A percentile compares a stretch with the other conserved stretches of the same genome.
phyloP scores from a whole-genome alignment of 92 coral and sea anemone species.

The Nematostella vectensis region DNA sequence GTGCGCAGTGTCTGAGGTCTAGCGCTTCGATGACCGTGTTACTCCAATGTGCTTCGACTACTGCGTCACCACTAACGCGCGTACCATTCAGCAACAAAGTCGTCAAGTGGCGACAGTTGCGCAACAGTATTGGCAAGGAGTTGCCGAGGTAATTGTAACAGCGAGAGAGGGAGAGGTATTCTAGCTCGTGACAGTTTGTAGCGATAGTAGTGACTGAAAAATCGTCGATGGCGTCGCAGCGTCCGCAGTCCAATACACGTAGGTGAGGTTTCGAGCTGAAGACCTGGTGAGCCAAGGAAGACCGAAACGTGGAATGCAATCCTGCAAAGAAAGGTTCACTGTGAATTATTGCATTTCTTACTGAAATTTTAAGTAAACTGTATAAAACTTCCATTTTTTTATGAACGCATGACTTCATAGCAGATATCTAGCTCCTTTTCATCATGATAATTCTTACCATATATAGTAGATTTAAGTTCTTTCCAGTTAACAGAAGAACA shows the following conservation, averaged over 20 bases:
- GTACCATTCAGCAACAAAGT: slow-evolving; percentile 60
- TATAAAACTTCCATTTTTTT: too few relatives aligned
- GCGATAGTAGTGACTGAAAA: slow-evolving; percentile 36
- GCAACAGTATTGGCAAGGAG: slow-evolving; percentile 29
- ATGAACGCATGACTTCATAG: too few relatives aligned
- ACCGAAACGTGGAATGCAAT: slow-evolving; percentile 32
- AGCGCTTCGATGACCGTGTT: slow-evolving; percentile 30
- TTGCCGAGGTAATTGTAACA: slow-evolving; percentile 58
- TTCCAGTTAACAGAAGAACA: too few relatives aligned
- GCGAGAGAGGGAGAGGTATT: slow-evolving; percentile 39
- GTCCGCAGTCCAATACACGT: slow-evolving; percentile 55
- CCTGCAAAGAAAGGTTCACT: slow-evolving; percentile 34
- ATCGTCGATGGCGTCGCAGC: slow-evolving; percentile 61
- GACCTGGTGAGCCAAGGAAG: slow-evolving; percentile 21
- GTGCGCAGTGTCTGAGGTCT: slow-evolving; percentile 50
- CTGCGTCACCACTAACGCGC: slow-evolving; percentile 22
- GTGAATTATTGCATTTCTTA: not conserved
- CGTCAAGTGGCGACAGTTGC: slow-evolving; percentile 20
- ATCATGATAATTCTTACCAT: too few relatives aligned
- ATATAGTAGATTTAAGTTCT: too few relatives aligned
- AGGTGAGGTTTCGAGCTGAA: slow-evolving; percentile 39
- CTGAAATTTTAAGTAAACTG: too few relatives aligned
- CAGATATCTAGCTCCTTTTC: too few relatives aligned
- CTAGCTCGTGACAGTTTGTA: slow-evolving; percentile 36
- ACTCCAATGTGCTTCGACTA: slow-evolving; percentile 32